Conservation (phyloP, 37 sponge, comb jelly and placozoan species). For the Halichondria panicea region DNA sequence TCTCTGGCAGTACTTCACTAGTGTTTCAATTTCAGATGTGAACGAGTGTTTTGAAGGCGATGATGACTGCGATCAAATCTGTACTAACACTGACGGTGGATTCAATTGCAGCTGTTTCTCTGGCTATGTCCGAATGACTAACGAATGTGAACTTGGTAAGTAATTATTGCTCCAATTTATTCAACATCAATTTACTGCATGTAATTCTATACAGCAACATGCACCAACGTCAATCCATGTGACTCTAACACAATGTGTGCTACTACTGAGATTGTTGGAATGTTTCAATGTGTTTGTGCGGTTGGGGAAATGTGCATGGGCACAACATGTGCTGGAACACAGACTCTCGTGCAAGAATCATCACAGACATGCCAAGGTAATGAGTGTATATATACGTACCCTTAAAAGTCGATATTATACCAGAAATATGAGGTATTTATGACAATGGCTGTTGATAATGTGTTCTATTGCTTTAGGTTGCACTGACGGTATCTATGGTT, state of each 20-base stretch:
- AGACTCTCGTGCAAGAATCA: background rate
- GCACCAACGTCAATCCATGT: too few relatives aligned
- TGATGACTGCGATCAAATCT: slow-evolving; percentile 21
- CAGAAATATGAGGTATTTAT: background rate
- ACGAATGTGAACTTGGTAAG: background rate
- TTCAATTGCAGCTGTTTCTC: slow-evolving; percentile 6
- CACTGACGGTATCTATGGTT: slow-evolving; percentile 16
- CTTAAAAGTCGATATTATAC: background rate
- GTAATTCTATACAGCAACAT: too few relatives aligned
- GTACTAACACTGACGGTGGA: slow-evolving; percentile 22
- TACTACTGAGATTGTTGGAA: background rate
- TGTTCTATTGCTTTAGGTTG: slow-evolving; percentile 8
- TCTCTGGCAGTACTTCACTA: too few relatives aligned
- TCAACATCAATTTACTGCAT: background rate
- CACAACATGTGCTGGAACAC: background rate
- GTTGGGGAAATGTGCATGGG: slow-evolving; percentile 1
- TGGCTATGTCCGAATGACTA: background rate
- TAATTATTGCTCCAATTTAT: background rate
- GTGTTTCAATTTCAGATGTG: background rate
- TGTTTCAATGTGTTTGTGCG: slow-evolving; percentile 6
- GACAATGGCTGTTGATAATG: background rate
- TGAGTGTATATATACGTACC: background rate
- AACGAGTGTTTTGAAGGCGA: slow-evolving; percentile 22
- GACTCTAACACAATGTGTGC: too few relatives aligned
- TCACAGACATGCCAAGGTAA: slow-evolving; percentile 6